A percentile compares a stretch with the other conserved stretches of the same genome.
Conservation (phyloP, 2,888 invertebrate species). For the Volucella zonaria region DNA sequence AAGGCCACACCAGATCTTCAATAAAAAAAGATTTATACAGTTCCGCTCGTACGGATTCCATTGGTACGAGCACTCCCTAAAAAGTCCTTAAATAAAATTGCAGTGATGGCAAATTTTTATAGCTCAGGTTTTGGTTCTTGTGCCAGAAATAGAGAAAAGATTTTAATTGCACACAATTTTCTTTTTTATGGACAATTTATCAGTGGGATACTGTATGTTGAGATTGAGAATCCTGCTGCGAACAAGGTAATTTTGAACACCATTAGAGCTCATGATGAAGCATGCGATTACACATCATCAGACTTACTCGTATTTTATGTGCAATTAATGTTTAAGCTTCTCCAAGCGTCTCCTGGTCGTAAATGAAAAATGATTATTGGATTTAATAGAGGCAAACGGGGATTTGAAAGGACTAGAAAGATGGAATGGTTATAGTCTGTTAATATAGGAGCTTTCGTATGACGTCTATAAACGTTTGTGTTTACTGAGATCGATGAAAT, state of each 20-base stretch:
- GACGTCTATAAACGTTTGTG: neutral
- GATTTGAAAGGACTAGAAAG: no score
- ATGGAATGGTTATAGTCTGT: no score
- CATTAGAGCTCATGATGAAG: constrained; percentile 24
- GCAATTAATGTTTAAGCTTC: constrained; percentile 23
- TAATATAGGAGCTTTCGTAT: neutral
- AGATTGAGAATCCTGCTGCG: neutral
- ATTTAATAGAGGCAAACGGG: neutral
- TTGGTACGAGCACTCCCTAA: constrained; percentile 20
- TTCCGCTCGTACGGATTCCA: no score
- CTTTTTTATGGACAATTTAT: constrained; percentile 41
- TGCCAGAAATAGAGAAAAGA: neutral
- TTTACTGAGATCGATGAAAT: neutral
- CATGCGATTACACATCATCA: neutral
- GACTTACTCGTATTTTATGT: constrained; percentile 17
- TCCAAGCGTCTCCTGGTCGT: neutral
- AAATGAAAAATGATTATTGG: neutral
- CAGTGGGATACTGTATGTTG: constrained; percentile 12
- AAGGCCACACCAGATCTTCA: constrained; percentile 30
- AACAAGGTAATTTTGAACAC: constrained; percentile 4
- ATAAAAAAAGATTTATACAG: constrained; percentile 60
- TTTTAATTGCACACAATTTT: constrained; percentile 30
- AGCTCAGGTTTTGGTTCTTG: neutral
- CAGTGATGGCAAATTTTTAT: constrained; percentile 15
- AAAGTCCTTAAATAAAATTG: constrained; percentile 51